Base-by-base conservation (phyloP, 2,888 invertebrate species). In the Dyspetes luteomarginatus region DNA sequence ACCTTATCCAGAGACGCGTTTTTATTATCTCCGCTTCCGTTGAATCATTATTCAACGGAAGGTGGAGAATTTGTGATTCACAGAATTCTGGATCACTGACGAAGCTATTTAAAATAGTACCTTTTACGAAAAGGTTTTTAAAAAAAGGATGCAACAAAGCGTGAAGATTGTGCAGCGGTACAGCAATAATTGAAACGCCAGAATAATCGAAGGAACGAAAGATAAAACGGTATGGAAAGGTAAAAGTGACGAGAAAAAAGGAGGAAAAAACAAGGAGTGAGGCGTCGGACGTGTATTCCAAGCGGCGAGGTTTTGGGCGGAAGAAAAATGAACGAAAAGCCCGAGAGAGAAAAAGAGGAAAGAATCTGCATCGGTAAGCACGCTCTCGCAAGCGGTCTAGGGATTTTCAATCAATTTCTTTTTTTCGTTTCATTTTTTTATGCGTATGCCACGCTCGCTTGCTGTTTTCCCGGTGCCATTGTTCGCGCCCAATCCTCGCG, bases 321-420 rank as follows among this genome's bases (percentile, higher is more conserved):
- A 64, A 74, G 73, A 19, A 65, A 24, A 41, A 22, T 30, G 60
- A 73, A 48, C 22, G 73, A 45, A 69, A 50, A 55, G 50, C 48
- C 22, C 48, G 45, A 36, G 64, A 76, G 50, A 60, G 48, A 60
- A 28, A 55, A 28, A 73, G 45, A 62, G 41, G 36, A 58, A 68
- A 50, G 55, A 62, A 69, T 77, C 78, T 78, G 43, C 69, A 52
- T 30, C 64, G 48, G 56, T 69, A 69, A 81, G 76, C 81, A 69
- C 69, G 69, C 71, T n/a, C 69, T 74, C 60, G 52, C 64, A 67
- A 52, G 65, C 50, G 65, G 58, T 65, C 50, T 71, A 67, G 69
- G 81, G 75, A 83, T 83, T 81, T 81, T 78, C 81, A 83, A 81
- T 83, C 81, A 78, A 75, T 75, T 68, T 76, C 76, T 78, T 78